Evolutionary conservation across 2,888 invertebrate species (phyloP).

Genomic region (Spodoptera littoralis): DNA sequence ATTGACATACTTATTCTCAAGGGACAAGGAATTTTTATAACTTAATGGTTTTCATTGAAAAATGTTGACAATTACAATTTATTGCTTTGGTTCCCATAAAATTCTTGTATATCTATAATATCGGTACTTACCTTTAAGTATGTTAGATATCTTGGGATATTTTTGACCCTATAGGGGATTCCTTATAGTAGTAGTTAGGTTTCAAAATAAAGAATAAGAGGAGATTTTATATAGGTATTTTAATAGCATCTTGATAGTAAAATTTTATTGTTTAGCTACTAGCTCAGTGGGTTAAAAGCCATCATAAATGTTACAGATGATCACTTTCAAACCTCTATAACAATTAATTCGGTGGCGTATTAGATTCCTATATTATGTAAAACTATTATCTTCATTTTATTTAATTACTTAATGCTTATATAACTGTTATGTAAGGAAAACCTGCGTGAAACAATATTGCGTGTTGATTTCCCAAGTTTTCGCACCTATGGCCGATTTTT

Average conservation of each 20-base stretch:
- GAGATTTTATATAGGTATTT: no score
- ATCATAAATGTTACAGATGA: conserved; percentile 3
- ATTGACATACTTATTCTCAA: conserved; percentile 23
- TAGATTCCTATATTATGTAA: conserved; percentile 38
- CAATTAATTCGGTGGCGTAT: conserved; percentile 30
- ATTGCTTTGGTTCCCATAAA: conserved; percentile 2
- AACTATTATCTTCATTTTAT: conserved; percentile 28
- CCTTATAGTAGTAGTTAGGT: no score
- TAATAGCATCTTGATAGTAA: no score
- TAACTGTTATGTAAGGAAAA: conserved; percentile 36
- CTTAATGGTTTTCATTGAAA: conserved; percentile 15
- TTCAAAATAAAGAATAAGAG: no score
- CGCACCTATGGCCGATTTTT: conserved; percentile 12
- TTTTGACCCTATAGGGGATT: no score
- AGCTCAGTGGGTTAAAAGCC: conserved; percentile 23
- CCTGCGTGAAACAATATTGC: conserved; percentile 10
- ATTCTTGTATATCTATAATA: background rate
- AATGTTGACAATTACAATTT: conserved; percentile 11
- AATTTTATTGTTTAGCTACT: background rate
- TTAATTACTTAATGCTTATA: conserved; percentile 41
- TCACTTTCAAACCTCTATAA: conserved; percentile 17
- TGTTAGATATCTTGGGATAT: no score
- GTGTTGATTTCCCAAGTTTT: conserved; percentile 25
- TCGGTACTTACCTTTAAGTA: no score
- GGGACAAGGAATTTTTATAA: conserved; percentile 20